These are phyloP conservation scores for Chymomyza caudatula DNA, from an alignment of 2,888 invertebrate species.

Conservation along the genomic window DNA sequence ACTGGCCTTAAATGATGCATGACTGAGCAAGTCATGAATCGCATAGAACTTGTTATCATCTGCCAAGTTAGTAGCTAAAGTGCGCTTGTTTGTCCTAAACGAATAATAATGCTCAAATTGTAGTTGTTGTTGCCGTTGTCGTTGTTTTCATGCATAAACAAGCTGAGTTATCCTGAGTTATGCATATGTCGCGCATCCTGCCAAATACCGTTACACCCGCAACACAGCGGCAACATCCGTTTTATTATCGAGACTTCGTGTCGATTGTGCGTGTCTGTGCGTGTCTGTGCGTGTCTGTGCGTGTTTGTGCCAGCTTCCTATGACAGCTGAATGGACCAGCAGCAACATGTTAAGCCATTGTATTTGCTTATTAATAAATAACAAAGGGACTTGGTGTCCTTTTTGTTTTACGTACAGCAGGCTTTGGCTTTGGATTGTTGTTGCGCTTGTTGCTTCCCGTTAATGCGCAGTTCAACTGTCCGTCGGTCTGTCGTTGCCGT, in stretches of 20 bases:
- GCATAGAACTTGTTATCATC: neutral
- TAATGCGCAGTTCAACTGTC: slow-evolving; percentile 19
- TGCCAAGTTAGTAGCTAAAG: neutral
- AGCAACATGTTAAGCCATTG: slow-evolving; percentile 3
- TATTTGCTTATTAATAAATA: slow-evolving; percentile 63
- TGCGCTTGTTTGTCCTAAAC: neutral
- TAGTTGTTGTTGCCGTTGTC: neutral
- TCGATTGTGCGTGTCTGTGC: slow-evolving; percentile 17
- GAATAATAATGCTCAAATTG: neutral
- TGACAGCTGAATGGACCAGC: neutral
- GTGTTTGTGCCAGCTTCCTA: slow-evolving; percentile 5
- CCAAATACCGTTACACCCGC: neutral
- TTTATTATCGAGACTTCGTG: slow-evolving; percentile 17
- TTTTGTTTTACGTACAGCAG: slow-evolving; percentile 56
- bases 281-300: slow-evolving; percentile 4
- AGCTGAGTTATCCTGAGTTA: neutral
- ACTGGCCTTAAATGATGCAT: neutral
- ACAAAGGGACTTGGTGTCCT: slow-evolving; percentile 35
- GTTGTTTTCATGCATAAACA: neutral
- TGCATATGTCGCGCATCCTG: slow-evolving; percentile 8
- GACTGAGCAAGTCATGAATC: neutral
- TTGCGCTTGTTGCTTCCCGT: slow-evolving; percentile 8
- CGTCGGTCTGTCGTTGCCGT: neutral
- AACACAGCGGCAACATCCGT: slow-evolving; percentile 6
- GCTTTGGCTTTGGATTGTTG: slow-evolving; percentile 15